These are phyloP conservation scores for Bombylius major DNA, from an alignment of 2,888 invertebrate genomes.

Conservation along the genomic window DNA sequence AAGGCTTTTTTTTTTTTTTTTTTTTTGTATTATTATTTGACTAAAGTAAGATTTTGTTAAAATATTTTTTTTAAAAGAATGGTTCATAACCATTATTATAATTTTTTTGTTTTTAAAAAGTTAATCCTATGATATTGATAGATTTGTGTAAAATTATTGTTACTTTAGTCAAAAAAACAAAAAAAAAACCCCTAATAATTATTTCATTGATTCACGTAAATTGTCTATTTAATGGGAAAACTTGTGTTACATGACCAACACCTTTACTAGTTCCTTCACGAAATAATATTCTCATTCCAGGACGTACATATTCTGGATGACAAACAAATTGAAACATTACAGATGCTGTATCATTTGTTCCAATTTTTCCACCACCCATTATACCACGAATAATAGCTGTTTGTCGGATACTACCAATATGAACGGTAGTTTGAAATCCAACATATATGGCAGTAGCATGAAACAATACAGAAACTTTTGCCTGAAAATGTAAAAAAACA, in stretches of 20 bases:
- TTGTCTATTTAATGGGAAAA: slow-evolving; percentile 45
- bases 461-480: slow-evolving; percentile 77
- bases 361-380: slow-evolving; percentile 40
- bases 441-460: slow-evolving; percentile 73
- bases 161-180: background rate
- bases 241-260: slow-evolving; percentile 69
- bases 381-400: slow-evolving; percentile 81
- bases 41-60: no score
- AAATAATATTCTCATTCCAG: slow-evolving; percentile 66
- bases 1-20: no score
- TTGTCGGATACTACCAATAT: slow-evolving; percentile 90
- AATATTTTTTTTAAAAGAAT: no score
- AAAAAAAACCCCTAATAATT: background rate
- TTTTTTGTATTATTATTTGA: no score
- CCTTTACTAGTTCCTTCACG: slow-evolving; percentile 77
- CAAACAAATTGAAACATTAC: slow-evolving; percentile 80
- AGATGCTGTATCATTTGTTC: slow-evolving; percentile 74
- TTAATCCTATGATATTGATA: no score
- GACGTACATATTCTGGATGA: slow-evolving; percentile 75
- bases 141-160: no score
- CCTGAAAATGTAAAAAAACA: slow-evolving; percentile 48
- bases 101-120: no score
- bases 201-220: background rate
- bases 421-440: slow-evolving; percentile 85
- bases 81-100: no score